Conservation (phyloP, 2,888 invertebrate species). For the Lasioglossum morio region DNA sequence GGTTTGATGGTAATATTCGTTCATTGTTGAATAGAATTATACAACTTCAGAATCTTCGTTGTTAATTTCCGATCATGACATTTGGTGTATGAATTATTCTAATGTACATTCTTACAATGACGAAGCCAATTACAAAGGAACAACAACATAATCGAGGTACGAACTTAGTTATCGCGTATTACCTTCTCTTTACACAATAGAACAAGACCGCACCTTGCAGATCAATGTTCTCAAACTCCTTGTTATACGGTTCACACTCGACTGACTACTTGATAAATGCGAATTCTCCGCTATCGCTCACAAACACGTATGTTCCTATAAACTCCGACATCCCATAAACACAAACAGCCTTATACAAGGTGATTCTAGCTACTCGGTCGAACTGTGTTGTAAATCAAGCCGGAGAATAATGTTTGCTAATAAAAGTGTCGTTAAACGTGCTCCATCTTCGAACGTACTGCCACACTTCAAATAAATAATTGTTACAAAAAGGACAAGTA, state of each 20-base stretch:
- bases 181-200: conserved; percentile 18
- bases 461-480: neutral
- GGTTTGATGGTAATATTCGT: neutral
- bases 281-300: conserved; percentile 15
- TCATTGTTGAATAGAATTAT: neutral
- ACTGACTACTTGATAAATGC: conserved; percentile 28
- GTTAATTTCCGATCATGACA: neutral
- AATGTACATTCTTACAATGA: neutral
- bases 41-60: no score
- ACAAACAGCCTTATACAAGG: conserved; percentile 13
- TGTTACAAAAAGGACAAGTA: neutral
- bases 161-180: conserved; percentile 15
- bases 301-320: conserved; percentile 14
- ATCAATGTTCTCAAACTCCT: conserved; percentile 25
- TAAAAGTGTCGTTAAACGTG: neutral
- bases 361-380: neutral
- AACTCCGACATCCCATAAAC: conserved; percentile 35
- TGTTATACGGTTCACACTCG: conserved; percentile 23
- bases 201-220: neutral
- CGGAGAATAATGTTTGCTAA: neutral
- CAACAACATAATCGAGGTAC: neutral
- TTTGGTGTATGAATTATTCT: neutral
- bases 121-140: conserved; percentile 3
- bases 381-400: neutral
- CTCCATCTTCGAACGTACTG: neutral